Evolutionary conservation across 2,888 invertebrate genomes (phyloP).

Genomic region (Chloromyia formosa): DNA sequence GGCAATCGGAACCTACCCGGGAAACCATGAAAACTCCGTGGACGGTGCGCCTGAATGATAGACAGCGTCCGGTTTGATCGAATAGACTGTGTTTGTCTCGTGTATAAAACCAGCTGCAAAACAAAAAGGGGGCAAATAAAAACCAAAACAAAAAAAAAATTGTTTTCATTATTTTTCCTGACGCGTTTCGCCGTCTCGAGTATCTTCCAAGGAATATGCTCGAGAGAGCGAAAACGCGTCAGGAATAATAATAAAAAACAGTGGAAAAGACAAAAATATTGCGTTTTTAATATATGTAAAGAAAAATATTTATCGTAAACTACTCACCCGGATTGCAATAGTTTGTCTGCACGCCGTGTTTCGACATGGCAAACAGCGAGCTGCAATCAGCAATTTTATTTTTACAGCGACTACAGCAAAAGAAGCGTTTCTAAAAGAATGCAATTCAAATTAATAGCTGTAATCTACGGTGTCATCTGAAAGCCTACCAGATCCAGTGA

Average conservation of each 20-base stretch:
- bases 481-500: constrained; percentile 58
- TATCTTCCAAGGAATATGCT: too few species aligned
- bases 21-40: constrained; percentile 85
- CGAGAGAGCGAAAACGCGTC: too few species aligned
- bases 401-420: constrained; percentile 69
- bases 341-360: constrained; percentile 80
- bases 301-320: too few species aligned
- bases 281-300: too few species aligned
- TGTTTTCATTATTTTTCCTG: too few species aligned
- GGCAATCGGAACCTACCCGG: constrained; percentile 67
- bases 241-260: too few species aligned
- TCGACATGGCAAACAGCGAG: constrained; percentile 82
- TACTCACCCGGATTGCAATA: constrained; percentile 77
- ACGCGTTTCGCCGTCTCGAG: too few species aligned
- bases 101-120: constrained; percentile 74
- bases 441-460: constrained; percentile 31
- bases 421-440: constrained; percentile 64
- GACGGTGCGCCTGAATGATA: constrained; percentile 68
- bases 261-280: too few species aligned
- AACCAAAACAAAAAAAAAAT: too few species aligned
- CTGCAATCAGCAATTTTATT: constrained; percentile 71
- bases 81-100: constrained; percentile 78
- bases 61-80: constrained; percentile 65
- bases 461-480: constrained; percentile 32
- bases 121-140: too few species aligned